Conservation (phyloP, 2,888 invertebrate species). For the Adineta ricciae region DNA sequence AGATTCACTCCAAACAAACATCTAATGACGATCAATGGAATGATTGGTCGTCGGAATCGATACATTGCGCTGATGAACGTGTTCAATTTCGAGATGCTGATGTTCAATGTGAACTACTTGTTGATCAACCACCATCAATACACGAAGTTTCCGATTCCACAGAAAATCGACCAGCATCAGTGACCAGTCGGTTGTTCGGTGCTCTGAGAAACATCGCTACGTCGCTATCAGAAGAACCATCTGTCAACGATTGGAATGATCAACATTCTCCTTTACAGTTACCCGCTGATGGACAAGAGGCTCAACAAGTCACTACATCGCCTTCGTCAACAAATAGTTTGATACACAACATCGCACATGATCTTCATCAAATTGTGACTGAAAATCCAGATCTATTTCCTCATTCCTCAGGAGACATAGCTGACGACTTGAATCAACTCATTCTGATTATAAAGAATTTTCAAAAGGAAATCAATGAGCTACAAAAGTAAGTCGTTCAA, state of each 20-base stretch:
- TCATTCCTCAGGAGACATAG: neutral
- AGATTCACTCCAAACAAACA: neutral
- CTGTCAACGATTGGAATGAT: neutral
- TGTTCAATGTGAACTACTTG: neutral
- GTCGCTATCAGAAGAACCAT: too few relatives aligned
- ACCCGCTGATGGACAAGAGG: neutral
- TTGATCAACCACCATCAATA: neutral
- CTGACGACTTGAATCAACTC: neutral
- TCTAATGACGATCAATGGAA: neutral
- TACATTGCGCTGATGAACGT: neutral
- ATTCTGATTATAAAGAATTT: neutral
- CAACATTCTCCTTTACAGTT: neutral
- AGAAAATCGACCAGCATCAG: too few relatives aligned
- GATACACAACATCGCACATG: neutral
- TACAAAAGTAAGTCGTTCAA: neutral
- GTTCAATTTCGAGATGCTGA: neutral
- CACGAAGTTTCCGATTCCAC: neutral
- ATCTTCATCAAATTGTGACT: neutral
- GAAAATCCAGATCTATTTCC: neutral
- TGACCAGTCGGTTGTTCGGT: neutral
- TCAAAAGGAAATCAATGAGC: neutral
- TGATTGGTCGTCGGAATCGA: neutral
- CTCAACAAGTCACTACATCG: neutral
- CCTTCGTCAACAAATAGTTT: neutral
- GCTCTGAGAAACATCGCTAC: neutral